Base-by-base conservation (phyloP, 2,888 invertebrate genomes). In the Drosophila ustulata region DNA sequence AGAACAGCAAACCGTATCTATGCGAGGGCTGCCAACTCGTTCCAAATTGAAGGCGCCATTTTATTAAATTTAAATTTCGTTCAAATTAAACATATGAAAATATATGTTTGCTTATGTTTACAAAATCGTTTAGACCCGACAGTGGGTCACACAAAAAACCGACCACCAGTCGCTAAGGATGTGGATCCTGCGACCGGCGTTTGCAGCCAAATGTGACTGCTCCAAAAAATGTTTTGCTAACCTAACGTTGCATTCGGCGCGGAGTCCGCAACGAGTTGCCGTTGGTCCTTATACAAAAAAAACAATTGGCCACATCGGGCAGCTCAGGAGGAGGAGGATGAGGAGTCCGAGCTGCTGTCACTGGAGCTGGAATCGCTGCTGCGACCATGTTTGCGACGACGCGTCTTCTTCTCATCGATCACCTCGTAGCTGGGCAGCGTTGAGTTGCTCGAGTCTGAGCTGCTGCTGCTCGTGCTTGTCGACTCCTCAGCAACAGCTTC, bases 391-490 rank as follows among this genome's bases (percentile, higher is more conserved):
- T 88, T 84, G 51, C 90, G 90, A 13, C 81, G 72, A 23, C 85
- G 72, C 9, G 82, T 57, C 66, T 91, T 91, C 37, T 90, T 92
- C 68, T 92, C 92, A 56, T 82, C 89, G 13, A 91, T 92, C 23
- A 92, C 91, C 71, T 91, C 91, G 72, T 91, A 91, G 62, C 91
- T 91, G 67, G 91, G 91, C 78, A 92, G 66, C 56, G 92, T 91
- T 26, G 91, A 91, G 67, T 90, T 88, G 63, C 92, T 92, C 32
- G 90, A 89, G 50, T 90, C 89, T 8, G 91, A 90, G 63, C 89
- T 81, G 64, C 76, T 88, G 72, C 87, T 81, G 74, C 77, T 78
- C 13, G 83, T 75, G 57, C 80, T 89, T 59, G 80, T 88, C 3
- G 91, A 86, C 75, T 90, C 92, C 74, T 91, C 92, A 37, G 90